phyloP scores from a whole-genome alignment of 2,888 invertebrate species.

The Rhimphoctona megacephalus region DNA sequence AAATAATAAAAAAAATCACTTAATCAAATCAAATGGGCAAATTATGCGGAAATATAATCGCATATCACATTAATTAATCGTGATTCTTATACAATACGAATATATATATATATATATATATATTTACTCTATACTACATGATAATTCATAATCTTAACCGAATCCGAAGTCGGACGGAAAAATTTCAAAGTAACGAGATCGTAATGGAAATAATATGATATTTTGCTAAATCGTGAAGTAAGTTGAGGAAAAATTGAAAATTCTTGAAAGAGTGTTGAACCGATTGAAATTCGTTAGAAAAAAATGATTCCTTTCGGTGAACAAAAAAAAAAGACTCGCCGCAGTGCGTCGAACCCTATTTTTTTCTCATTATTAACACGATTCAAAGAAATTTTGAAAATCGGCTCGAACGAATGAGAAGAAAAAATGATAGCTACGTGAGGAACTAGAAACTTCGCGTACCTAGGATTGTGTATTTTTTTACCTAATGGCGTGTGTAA shows the following conservation, averaged over 20 bases:
- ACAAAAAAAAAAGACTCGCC: conserved; percentile 6
- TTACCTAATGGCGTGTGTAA: conserved; percentile 74
- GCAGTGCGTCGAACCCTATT: conserved; percentile 55
- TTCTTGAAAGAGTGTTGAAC: conserved; percentile 32
- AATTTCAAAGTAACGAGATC: conserved; percentile 59
- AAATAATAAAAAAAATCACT: conserved; percentile 41
- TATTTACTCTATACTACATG: conserved; percentile 1
- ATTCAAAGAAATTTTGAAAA: neutral
- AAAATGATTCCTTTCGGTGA: conserved; percentile 3
- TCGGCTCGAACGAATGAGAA: neutral
- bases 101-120: conserved; percentile 16
- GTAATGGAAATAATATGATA: conserved; percentile 74
- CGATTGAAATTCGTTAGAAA: neutral
- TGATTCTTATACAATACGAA: conserved; percentile 44
- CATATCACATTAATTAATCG: conserved; percentile 62
- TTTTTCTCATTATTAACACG: conserved; percentile 9
- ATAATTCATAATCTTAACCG: conserved; percentile 41
- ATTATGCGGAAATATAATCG: conserved; percentile 60
- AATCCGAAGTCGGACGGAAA: conserved; percentile 58
- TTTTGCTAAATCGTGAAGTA: conserved; percentile 74
- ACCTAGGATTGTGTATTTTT: conserved; percentile 76
- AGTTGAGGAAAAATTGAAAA: conserved; percentile 17
- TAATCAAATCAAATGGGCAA: conserved; percentile 65
- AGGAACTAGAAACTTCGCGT: conserved; percentile 52
- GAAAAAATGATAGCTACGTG: neutral